phyloP scores from a whole-genome alignment of 2,113 vertebrate genomes.

The Bubo scandiacus region DNA sequence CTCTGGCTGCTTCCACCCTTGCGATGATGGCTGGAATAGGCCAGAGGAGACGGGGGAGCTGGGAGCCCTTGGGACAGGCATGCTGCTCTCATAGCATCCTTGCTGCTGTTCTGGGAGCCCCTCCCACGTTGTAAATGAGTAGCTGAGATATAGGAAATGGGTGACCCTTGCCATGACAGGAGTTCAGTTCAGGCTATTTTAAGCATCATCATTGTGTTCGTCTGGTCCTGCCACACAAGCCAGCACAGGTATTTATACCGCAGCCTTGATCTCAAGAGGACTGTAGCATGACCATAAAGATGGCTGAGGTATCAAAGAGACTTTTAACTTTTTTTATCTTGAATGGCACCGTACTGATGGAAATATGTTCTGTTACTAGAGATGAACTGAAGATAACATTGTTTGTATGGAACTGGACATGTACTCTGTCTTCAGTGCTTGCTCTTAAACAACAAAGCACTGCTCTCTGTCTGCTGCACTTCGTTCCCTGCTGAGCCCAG shows the following conservation, averaged over 20 bases:
- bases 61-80: neutral
- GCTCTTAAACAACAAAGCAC: neutral
- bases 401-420: conserved; percentile 1
- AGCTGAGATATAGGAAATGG: neutral
- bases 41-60: neutral
- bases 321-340: neutral
- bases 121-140: neutral
- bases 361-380: neutral
- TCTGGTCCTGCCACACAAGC: neutral
- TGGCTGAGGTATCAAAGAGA: neutral
- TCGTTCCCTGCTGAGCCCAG: neutral
- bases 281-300: neutral
- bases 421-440: neutral
- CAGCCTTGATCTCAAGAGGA: neutral
- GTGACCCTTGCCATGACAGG: neutral
- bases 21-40: neutral
- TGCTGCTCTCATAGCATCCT: neutral
- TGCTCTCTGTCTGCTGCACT: conserved; percentile 6
- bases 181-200: neutral
- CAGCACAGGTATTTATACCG: neutral
- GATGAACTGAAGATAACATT: conserved; percentile 11
- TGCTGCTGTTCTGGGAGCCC: neutral
- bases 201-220: neutral
- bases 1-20: neutral
- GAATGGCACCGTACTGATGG: neutral